Base-by-base conservation (phyloP, 2,113 vertebrate species). In the Indicator indicator region DNA sequence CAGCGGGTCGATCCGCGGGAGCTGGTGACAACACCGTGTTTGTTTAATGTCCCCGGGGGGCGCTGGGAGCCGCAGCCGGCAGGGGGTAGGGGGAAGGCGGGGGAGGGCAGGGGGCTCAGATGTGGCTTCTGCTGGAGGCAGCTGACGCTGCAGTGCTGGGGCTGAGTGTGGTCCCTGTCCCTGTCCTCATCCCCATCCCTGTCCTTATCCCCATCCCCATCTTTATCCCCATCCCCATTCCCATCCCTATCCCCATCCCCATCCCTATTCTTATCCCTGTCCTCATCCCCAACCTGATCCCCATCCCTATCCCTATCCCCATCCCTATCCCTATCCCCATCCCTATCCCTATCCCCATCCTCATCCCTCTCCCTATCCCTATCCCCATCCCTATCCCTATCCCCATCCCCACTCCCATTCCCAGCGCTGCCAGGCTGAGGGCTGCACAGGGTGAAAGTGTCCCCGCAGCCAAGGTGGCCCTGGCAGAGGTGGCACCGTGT, bases 41-140 rank as follows among this genome's bases (percentile, higher is more conserved):
- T 97, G 96, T 94, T 97, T 95, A 96, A 97, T 1, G 27, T 83
- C 96, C 94, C 95, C 64, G 10, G 28, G 28, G 91, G 90, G 74
- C 75, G 15, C 56, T 0, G 16, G 58, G 48, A 54, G 87, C 69
- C 63, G 82, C 88, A 91, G 92, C 85, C 27, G 68, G 72, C 11
- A 26, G 11, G 21, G 56, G 52, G 50, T 11, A 52, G 50, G 23
- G 23, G 24, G 50, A 26, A 10, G 50, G 50, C 23, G 24, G 21
- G 23, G 23, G 24, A 9, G 68, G 72, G 15, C 32, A 12, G 19
- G 50, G 72, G 79, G 59, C 85, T 80, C 88, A 93, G 82, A 58
- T 84, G 83, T 20, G 65, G 59, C 74, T 63, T 64, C 32, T 69
- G 78, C 11, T 32, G 9, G 20, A 20, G 46, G 71, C 3, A 11